Evolutionary conservation across 2,113 vertebrate species (phyloP).

Genomic region (Gobius niger): DNA sequence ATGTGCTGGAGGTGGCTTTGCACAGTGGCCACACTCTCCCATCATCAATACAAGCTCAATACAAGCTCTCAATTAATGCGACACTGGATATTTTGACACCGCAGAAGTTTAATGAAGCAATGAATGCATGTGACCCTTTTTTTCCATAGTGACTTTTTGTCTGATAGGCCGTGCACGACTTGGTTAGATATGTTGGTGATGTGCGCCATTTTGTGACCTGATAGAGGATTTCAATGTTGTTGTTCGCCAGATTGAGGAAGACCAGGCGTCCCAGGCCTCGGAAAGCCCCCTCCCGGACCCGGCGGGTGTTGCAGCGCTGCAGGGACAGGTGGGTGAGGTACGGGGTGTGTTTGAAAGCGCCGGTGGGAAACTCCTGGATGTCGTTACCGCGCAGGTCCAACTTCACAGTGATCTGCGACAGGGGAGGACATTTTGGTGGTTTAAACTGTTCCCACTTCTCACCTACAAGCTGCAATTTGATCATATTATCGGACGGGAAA

Average conservation of each 20-base stretch:
- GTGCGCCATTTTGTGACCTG: slow-evolving; percentile 70
- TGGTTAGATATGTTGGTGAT: background rate
- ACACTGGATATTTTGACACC: too few species aligned
- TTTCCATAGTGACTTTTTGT: too few species aligned
- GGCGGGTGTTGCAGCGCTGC: slow-evolving; percentile 82
- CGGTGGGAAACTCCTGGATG: slow-evolving; percentile 72
- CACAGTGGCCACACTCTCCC: too few species aligned
- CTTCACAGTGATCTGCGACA: slow-evolving; percentile 82
- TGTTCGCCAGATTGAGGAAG: slow-evolving; percentile 87
- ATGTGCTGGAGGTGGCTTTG: too few species aligned
- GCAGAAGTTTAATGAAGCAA: too few species aligned
- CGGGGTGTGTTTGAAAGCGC: slow-evolving; percentile 81
- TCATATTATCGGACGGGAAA: too few species aligned
- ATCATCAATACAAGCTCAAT: too few species aligned
- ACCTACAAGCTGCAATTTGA: too few species aligned
- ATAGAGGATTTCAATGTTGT: slow-evolving; percentile 83
- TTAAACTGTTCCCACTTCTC: too few species aligned
- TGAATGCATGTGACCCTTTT: too few species aligned
- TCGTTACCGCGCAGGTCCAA: slow-evolving; percentile 85
- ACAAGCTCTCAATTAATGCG: too few species aligned
- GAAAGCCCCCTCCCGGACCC: slow-evolving; percentile 89
- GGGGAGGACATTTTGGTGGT: background rate
- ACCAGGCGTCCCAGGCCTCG: slow-evolving; percentile 85
- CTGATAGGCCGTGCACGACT: too few species aligned
- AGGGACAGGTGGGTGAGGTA: slow-evolving; percentile 88